Conservation (phyloP, 2,797 vertebrate genomes). For the Cirrhinus molitorella region DNA sequence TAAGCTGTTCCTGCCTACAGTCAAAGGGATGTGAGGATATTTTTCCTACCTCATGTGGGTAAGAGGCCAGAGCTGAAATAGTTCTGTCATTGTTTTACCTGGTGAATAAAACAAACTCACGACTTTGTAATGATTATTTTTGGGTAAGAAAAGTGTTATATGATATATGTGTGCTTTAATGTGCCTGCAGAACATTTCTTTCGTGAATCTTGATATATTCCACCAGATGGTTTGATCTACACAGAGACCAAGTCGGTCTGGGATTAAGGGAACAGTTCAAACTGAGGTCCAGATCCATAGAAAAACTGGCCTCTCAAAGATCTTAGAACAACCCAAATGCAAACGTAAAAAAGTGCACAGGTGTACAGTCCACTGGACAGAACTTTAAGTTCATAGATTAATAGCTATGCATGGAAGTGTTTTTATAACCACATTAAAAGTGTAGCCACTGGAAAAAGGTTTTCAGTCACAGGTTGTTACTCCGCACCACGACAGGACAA, state of each 20-base stretch:
- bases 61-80: constrained; percentile 25
- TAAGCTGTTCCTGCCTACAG: constrained; percentile 59
- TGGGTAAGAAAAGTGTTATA: neutral
- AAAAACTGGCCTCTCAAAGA: neutral
- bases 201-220: too few species aligned
- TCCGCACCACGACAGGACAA: neutral
- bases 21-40: constrained; percentile 63
- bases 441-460: neutral
- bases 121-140: neutral
- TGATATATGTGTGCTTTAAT: too few species aligned
- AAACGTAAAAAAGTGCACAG: neutral
- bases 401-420: neutral
- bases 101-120: neutral
- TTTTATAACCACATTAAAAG: neutral
- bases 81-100: constrained; percentile 3
- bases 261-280: neutral
- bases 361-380: neutral
- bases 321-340: neutral
- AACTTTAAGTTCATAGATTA: neutral
- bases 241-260: neutral
- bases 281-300: neutral
- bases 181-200: too few species aligned
- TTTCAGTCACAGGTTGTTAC: neutral
- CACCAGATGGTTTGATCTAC: too few species aligned
- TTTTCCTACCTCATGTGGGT: constrained; percentile 51